A percentile compares a stretch with the other conserved stretches of the same genome.
phyloP scores from a whole-genome alignment of 2,113 vertebrate species.

The Ammodytes marinus region DNA sequence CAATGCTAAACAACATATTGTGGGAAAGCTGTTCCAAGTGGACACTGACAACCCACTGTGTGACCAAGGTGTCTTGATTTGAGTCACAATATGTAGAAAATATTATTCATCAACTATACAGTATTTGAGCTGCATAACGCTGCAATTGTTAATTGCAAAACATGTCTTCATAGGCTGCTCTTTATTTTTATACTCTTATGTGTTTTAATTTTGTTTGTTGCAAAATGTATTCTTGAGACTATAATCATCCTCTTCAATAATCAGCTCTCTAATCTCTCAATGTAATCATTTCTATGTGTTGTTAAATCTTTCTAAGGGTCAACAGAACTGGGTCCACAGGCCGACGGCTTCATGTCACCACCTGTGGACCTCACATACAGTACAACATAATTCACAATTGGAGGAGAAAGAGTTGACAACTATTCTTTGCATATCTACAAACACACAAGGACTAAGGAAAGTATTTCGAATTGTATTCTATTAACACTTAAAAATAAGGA shows the following conservation, averaged over 20 bases:
- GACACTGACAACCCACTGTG: conserved; percentile 60
- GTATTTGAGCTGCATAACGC: conserved; percentile 27
- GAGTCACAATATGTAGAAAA: conserved; percentile 52
- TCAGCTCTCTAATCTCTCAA: not conserved
- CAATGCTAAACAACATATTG: conserved; percentile 73
- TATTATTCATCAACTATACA: conserved; percentile 37
- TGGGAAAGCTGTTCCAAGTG: conserved; percentile 65
- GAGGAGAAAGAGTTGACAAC: not conserved
- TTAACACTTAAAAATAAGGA: not conserved
- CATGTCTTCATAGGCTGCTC: not conserved
- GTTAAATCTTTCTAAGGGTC: not conserved
- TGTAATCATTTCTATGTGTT: not conserved
- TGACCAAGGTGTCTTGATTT: conserved; percentile 36
- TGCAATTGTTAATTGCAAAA: conserved; percentile 30
- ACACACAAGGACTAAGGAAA: not conserved
- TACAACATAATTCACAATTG: not conserved
- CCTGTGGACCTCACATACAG: not conserved
- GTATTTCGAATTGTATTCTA: not conserved
- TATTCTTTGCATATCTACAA: not conserved
- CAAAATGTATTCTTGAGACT: not conserved
- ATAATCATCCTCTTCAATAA: not conserved
- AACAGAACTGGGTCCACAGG: not conserved
- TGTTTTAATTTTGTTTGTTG: not conserved
- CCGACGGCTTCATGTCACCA: not conserved
- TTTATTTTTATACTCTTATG: not conserved